Evolutionary conservation across 2,797 vertebrate species (phyloP).

Genomic region (Eulemur coronatus): DNA sequence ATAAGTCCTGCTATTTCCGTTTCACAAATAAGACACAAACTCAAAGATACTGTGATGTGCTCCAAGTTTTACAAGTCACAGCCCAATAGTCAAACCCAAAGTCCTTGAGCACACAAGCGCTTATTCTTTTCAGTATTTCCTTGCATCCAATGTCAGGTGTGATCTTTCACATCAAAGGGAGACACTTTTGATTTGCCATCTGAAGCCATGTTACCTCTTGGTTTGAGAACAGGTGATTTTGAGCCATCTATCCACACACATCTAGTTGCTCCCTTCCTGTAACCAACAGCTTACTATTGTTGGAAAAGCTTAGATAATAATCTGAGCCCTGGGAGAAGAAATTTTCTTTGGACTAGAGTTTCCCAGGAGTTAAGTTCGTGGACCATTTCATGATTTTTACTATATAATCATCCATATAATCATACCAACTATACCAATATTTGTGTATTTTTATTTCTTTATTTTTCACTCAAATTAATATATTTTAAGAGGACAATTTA

Average conservation of each 20-base stretch:
- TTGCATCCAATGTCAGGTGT: background rate
- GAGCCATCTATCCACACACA: background rate
- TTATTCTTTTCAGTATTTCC: background rate
- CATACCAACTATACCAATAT: background rate
- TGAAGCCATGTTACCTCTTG: background rate
- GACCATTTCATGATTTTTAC: background rate
- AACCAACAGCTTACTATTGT: background rate
- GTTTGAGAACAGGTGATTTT: background rate
- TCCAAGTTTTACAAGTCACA: background rate
- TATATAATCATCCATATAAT: background rate
- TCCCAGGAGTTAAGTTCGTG: background rate
- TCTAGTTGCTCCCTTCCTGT: background rate
- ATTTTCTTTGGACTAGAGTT: background rate
- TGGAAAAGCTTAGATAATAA: background rate
- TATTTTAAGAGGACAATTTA: background rate
- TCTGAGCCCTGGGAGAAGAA: background rate
- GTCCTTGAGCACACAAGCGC: background rate
- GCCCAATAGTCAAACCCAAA: background rate
- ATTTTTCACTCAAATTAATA: background rate
- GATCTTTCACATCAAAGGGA: background rate
- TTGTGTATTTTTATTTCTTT: background rate
- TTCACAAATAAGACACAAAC: background rate
- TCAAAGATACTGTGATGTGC: background rate
- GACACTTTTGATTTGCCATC: background rate
- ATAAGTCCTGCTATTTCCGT: background rate